Evolutionary conservation across 2,113 vertebrate species (phyloP).

Genomic region (Odontesthes bonariensis): DNA sequence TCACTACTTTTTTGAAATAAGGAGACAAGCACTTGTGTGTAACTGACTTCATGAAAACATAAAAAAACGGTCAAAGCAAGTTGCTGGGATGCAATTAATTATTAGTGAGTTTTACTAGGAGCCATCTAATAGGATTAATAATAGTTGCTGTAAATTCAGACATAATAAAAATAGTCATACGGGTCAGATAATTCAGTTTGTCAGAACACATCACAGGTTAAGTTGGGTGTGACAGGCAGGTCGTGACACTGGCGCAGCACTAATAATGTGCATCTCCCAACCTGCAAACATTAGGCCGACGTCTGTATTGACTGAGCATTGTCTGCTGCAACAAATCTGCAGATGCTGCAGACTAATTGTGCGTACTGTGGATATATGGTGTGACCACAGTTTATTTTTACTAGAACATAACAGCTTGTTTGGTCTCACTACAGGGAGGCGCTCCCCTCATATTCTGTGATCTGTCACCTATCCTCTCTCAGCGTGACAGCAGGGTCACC

Average conservation of each 20-base stretch:
- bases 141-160: background rate
- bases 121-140: background rate
- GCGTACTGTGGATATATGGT: slow-evolving; percentile 28
- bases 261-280: slow-evolving; percentile 1
- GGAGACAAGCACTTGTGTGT: too few relatives aligned
- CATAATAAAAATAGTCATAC: background rate
- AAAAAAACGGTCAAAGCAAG: background rate
- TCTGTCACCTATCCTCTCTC: slow-evolving; percentile 71
- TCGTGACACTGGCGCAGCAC: background rate
- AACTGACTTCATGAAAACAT: too few relatives aligned
- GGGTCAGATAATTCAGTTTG: slow-evolving; percentile 4
- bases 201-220: background rate
- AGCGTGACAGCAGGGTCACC: slow-evolving; percentile 74
- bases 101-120: background rate
- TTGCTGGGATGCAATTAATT: background rate
- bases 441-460: slow-evolving; percentile 55
- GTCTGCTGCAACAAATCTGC: slow-evolving; percentile 49
- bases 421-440: slow-evolving; percentile 67
- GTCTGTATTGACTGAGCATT: slow-evolving; percentile 1
- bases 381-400: slow-evolving; percentile 79
- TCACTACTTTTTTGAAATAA: too few relatives aligned
- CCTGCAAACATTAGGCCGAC: background rate
- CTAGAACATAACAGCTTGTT: slow-evolving; percentile 75
- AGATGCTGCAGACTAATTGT: slow-evolving; percentile 40
- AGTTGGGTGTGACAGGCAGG: background rate